phyloP scores from a whole-genome alignment of 2,888 invertebrate species.

The Cerceris ruficornis region DNA sequence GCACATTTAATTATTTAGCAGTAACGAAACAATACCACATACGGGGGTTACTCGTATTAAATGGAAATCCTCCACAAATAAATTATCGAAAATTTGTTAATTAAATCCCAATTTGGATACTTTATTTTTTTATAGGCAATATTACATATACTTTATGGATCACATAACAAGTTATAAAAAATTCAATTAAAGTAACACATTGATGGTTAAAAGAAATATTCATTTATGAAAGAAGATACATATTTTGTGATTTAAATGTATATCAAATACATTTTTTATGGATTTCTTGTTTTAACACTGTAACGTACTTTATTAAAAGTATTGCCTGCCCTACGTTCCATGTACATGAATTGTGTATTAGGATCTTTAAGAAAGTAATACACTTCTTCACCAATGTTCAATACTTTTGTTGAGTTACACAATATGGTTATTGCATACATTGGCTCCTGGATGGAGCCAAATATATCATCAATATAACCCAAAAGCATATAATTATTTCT shows the following conservation, averaged over 20 bases:
- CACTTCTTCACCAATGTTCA: slow-evolving; percentile 33
- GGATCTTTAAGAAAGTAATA: slow-evolving; percentile 46
- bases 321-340: slow-evolving; percentile 30
- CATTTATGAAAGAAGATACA: too few relatives aligned
- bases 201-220: too few relatives aligned
- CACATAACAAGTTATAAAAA: too few relatives aligned
- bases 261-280: background rate
- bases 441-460: slow-evolving; percentile 52
- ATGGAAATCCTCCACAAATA: too few relatives aligned
- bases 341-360: slow-evolving; percentile 32
- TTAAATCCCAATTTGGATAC: too few relatives aligned
- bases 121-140: too few relatives aligned
- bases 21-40: too few relatives aligned
- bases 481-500: slow-evolving; percentile 29
- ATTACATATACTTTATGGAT: too few relatives aligned
- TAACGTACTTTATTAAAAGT: slow-evolving; percentile 6
- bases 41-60: too few relatives aligned
- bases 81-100: too few relatives aligned
- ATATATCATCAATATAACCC: slow-evolving; percentile 59
- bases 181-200: too few relatives aligned
- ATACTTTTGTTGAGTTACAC: background rate
- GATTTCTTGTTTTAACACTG: background rate
- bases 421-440: slow-evolving; percentile 46
- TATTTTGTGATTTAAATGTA: background rate
- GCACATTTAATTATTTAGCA: too few relatives aligned